Evolutionary conservation across 2,113 vertebrate species (phyloP).

Genomic region (Lophura nycthemera): DNA sequence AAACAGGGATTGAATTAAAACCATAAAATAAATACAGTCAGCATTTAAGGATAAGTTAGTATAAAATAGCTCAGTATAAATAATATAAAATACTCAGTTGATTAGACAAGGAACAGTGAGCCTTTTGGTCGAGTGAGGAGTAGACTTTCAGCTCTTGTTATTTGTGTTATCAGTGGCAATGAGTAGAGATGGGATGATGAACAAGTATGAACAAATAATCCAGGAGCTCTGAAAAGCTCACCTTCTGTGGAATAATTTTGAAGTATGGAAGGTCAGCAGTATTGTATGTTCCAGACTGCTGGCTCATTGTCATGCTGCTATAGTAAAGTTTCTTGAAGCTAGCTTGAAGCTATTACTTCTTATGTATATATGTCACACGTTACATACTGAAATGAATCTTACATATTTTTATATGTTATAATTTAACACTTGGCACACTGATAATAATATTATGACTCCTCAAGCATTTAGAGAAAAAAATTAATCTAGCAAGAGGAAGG

Average conservation of each 20-base stretch:
- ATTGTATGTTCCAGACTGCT: not conserved
- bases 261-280: not conserved
- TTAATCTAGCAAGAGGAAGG: not conserved
- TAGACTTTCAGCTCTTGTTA: constrained; percentile 2
- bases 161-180: not conserved
- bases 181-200: not conserved
- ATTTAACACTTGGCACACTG: not conserved
- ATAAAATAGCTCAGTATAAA: no score
- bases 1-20: not conserved
- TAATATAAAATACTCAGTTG: not conserved
- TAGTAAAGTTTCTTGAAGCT: not conserved
- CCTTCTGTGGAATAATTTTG: not conserved
- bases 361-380: not conserved
- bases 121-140: not conserved
- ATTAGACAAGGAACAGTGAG: rapidly evolving
- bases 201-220: not conserved
- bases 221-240: not conserved
- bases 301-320: not conserved
- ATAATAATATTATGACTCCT: not conserved
- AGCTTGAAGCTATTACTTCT: not conserved
- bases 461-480: not conserved
- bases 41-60: not conserved
- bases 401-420: not conserved
- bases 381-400: not conserved
- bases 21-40: not conserved